phyloP scores from a whole-genome alignment of 2,888 invertebrate species.

The Plutella xylostella region DNA sequence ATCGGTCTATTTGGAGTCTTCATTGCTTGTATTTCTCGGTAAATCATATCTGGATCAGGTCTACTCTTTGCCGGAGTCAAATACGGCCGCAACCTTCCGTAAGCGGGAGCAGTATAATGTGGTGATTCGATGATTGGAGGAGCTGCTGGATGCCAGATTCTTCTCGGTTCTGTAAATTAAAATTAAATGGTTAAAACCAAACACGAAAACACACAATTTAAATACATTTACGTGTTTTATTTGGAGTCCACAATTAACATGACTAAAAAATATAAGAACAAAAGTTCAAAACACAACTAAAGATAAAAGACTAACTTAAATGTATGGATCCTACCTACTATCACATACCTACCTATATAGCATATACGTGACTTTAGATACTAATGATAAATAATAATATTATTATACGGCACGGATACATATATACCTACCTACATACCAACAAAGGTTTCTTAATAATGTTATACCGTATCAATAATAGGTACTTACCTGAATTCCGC shows the following conservation, averaged over 20 bases:
- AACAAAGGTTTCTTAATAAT: background rate
- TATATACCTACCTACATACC: no score
- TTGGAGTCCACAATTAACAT: no score
- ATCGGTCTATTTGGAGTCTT: constrained; percentile 42
- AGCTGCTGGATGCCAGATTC: constrained; percentile 27
- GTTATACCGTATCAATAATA: background rate
- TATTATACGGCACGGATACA: no score
- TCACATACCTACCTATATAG: no score
- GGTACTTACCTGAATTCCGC: constrained; percentile 32
- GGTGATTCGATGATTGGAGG: constrained; percentile 30
- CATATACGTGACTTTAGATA: no score
- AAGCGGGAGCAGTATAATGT: constrained; percentile 33
- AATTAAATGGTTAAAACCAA: background rate
- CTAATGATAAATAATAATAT: no score
- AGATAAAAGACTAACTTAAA: no score
- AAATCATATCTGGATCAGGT: constrained; percentile 39
- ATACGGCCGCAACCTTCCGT: constrained; percentile 38
- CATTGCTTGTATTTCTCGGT: constrained; percentile 50
- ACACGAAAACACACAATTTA: no score
- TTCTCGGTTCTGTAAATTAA: constrained; percentile 17
- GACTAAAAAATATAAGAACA: no score
- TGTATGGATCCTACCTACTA: no score
- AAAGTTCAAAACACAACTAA: no score
- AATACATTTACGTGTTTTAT: no score
- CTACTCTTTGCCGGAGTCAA: constrained; percentile 28